Conservation (phyloP, 2,888 invertebrate genomes). For the Scaptomyza reducta region DNA sequence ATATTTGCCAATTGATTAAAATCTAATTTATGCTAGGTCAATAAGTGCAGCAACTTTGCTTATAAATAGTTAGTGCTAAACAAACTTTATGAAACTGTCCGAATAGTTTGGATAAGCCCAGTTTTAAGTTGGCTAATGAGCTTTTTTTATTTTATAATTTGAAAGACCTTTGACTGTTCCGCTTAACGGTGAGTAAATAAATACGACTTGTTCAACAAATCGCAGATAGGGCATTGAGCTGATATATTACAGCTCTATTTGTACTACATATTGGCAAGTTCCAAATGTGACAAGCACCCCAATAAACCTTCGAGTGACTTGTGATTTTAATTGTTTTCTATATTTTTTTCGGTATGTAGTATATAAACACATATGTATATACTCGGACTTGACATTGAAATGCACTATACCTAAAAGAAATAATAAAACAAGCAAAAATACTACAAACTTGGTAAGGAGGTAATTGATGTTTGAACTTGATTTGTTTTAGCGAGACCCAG, state of each 20-base stretch:
- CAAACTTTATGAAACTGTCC: neutral
- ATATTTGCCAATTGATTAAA: conserved; percentile 20
- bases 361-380: conserved; percentile 3
- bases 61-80: neutral
- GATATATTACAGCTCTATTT: neutral
- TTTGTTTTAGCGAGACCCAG: conserved; percentile 21
- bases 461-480: conserved; percentile 70
- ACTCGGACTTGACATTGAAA: conserved; percentile 56
- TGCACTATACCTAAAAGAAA: conserved; percentile 55
- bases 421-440: neutral
- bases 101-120: neutral
- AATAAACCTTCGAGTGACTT: conserved; percentile 68
- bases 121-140: neutral
- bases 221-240: conserved; percentile 18
- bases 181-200: conserved; percentile 11
- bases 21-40: conserved; percentile 20
- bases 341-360: conserved; percentile 27
- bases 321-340: conserved; percentile 33
- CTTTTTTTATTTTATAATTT: neutral
- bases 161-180: conserved; percentile 18
- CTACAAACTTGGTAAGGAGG: conserved; percentile 29
- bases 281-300: conserved; percentile 47
- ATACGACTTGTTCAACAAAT: conserved; percentile 39
- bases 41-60: conserved; percentile 3
- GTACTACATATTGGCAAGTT: conserved; percentile 57